These are phyloP conservation scores for Premnoplex brunnescens DNA, from an alignment of 2,797 vertebrate genomes.

Conservation along the genomic window DNA sequence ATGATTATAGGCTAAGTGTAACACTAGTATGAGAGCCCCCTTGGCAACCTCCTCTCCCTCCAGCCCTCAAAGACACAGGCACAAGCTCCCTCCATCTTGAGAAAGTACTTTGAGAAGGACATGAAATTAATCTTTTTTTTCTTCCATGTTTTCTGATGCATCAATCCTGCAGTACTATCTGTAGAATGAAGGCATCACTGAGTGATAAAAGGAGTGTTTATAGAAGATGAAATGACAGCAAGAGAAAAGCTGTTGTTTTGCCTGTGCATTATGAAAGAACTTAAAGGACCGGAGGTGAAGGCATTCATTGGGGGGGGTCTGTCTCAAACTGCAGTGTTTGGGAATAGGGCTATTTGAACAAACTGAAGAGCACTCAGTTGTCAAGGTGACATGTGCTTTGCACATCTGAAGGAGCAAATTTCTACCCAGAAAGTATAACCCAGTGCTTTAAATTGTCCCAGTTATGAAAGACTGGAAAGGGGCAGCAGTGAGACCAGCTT, in stretches of 20 bases:
- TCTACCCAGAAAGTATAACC: neutral
- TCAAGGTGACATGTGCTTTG: neutral
- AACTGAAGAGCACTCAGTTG: neutral
- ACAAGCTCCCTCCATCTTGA: neutral
- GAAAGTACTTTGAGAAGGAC: neutral
- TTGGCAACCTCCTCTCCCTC: neutral
- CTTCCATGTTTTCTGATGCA: neutral
- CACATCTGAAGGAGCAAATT: neutral
- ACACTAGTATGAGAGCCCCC: neutral
- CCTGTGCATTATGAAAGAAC: neutral
- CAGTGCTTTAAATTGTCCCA: neutral
- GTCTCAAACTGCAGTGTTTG: neutral
- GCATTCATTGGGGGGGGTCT: neutral
- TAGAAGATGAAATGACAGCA: neutral
- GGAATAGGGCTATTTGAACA: neutral
- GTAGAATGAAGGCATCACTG: neutral
- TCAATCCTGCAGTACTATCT: neutral
- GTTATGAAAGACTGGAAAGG: neutral
- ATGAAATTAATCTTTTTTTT: neutral
- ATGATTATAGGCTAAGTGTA: neutral
- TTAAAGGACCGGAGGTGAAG: neutral
- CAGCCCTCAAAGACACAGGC: neutral
- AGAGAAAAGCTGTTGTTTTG: neutral
- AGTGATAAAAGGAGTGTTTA: neutral
- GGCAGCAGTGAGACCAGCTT: neutral